These are phyloP conservation scores for Cataglyphis rosenhaueri DNA, from an alignment of 2,888 invertebrate genomes.

Conservation along the genomic window DNA sequence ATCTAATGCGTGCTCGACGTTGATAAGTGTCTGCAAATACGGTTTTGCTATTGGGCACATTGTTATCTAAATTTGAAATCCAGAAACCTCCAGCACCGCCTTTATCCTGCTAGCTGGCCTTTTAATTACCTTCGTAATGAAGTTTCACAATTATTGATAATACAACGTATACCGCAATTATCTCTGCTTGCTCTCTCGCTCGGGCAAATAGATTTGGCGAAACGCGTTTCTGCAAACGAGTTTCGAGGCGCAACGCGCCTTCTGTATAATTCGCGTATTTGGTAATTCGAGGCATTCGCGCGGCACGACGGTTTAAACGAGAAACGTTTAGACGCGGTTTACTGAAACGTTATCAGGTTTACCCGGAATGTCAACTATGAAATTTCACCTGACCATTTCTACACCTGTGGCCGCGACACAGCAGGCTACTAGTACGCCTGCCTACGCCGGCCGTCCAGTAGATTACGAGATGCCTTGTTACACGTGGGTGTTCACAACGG, in stretches of 20 bases:
- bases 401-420: conserved; percentile 66
- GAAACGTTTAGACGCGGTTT: conserved; percentile 10
- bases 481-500: conserved; percentile 73
- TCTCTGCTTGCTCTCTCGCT: conserved; percentile 22
- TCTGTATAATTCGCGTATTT: neutral
- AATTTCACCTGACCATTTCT: conserved; percentile 69
- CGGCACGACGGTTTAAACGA: neutral
- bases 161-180: conserved; percentile 30
- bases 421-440: conserved; percentile 55
- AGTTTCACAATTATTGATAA: conserved; percentile 52
- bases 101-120: neutral
- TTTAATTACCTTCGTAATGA: conserved; percentile 43
- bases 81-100: conserved; percentile 24
- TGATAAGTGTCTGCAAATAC: conserved; percentile 58
- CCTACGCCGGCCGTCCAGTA: conserved; percentile 72
- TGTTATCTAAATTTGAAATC: conserved; percentile 58
- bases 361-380: conserved; percentile 56
- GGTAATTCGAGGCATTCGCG: conserved; percentile 25
- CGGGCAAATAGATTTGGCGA: conserved; percentile 35
- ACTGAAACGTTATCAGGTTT: conserved; percentile 31
- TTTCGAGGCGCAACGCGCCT: neutral
- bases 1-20: conserved; percentile 43
- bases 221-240: conserved; percentile 1
- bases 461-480: conserved; percentile 73
- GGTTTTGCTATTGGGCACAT: conserved; percentile 58